Percentiles rank a stretch among this genome's conserved stretches.
Evolutionary conservation across 2,888 invertebrate species (phyloP).

Genomic region (Cepaea hortensis): DNA sequence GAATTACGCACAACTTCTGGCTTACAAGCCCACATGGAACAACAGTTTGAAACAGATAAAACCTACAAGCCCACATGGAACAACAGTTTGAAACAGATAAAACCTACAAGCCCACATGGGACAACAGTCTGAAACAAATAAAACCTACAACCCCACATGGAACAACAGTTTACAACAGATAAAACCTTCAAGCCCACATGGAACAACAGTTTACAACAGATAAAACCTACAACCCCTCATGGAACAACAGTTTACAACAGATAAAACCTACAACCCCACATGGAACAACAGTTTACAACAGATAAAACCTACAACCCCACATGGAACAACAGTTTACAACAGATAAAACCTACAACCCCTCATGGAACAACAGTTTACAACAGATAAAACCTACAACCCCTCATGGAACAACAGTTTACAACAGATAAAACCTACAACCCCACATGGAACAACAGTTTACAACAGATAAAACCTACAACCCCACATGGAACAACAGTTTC

Average conservation of each 20-base stretch:
- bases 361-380: not conserved
- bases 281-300: too few species aligned
- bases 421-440: not conserved
- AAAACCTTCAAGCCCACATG: constrained; percentile 34
- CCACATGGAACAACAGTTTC: not conserved
- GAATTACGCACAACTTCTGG: constrained; percentile 85
- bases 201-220: too few species aligned
- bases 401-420: not conserved
- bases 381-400: not conserved
- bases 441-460: not conserved
- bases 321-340: too few species aligned
- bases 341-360: too few species aligned
- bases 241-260: too few species aligned
- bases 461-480: not conserved
- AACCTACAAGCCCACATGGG: constrained; percentile 57
- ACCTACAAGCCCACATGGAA: constrained; percentile 59
- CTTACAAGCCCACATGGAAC: constrained; percentile 66
- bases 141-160: constrained; percentile 57
- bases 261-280: too few species aligned
- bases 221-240: too few species aligned
- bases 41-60: constrained; percentile 61
- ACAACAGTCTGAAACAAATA: constrained; percentile 61
- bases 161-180: constrained; percentile 62
- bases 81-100: constrained; percentile 61
- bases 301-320: too few species aligned